Evolutionary conservation across 2,113 vertebrate genomes (phyloP).

Genomic region (Daubentonia madagascariensis): DNA sequence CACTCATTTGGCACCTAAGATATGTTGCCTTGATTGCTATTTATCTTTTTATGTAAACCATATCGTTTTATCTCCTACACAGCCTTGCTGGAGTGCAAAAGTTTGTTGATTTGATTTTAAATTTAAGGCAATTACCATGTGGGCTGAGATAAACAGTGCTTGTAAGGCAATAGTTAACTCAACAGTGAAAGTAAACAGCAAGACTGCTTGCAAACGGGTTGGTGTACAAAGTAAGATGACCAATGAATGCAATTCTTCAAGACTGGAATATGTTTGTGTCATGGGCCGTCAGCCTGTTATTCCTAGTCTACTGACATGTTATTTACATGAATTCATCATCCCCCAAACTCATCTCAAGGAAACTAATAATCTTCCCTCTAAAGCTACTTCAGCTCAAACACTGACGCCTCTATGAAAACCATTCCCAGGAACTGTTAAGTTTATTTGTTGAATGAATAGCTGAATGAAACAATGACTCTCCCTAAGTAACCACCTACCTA

Average conservation of each 20-base stretch:
- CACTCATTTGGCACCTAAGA: constrained; percentile 57
- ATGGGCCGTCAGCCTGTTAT: background rate
- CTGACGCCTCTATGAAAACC: background rate
- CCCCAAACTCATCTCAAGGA: background rate
- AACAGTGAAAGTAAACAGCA: constrained; percentile 65
- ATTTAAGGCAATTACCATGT: constrained; percentile 63
- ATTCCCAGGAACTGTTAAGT: background rate
- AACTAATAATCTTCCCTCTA: background rate
- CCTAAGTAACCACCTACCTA: background rate
- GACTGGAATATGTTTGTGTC: background rate
- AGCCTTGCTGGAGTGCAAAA: constrained; percentile 54
- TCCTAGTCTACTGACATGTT: background rate
- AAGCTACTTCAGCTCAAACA: background rate
- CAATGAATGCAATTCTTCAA: background rate
- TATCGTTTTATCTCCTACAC: constrained; percentile 50
- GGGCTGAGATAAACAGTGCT: constrained; percentile 65
- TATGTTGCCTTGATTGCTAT: constrained; percentile 64
- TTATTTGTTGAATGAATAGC: constrained; percentile 10
- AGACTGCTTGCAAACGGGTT: constrained; percentile 17
- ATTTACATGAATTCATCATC: background rate
- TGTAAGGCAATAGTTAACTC: constrained; percentile 66
- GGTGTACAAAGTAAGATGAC: constrained; percentile 12
- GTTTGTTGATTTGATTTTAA: constrained; percentile 69
- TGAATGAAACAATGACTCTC: background rate
- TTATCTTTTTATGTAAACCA: constrained; percentile 71